These are phyloP conservation scores for Pterophyllum scalare DNA, from an alignment of 2,113 vertebrate species.

Conservation along the genomic window DNA sequence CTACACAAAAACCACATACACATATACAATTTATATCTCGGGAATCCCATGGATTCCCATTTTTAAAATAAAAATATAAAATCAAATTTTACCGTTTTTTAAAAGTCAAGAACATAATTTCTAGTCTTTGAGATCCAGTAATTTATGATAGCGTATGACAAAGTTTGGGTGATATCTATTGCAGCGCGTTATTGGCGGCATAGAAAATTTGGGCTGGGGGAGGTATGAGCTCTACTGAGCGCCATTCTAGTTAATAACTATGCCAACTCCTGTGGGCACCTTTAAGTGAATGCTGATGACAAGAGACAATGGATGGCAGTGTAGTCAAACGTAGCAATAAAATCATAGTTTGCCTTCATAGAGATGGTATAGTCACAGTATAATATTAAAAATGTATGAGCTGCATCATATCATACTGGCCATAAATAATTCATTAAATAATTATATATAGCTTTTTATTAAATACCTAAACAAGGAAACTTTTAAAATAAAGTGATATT, in stretches of 20 bases:
- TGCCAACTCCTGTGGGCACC: not conserved
- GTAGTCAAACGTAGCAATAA: not conserved
- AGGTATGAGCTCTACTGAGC: no score
- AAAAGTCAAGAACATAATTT: no score
- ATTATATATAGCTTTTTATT: not conserved
- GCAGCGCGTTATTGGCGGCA: no score
- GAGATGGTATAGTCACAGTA: not conserved
- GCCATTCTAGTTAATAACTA: not conserved
- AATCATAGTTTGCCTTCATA: not conserved
- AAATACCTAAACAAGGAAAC: not conserved
- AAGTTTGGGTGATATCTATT: no score
- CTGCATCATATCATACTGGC: not conserved
- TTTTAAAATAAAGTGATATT: not conserved
- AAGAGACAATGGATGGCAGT: not conserved
- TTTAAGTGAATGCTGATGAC: not conserved
- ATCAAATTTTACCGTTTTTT: no score
- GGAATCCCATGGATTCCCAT: no score
- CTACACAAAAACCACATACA: no score
- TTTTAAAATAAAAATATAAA: no score
- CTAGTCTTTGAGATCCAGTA: no score
- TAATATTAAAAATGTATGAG: not conserved
- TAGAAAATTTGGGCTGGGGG: no score
- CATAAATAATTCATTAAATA: not conserved
- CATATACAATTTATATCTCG: no score
- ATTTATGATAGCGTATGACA: no score